Evolutionary conservation across 2,888 invertebrate genomes (phyloP).

Genomic region (Liposcelis brunnea): DNA sequence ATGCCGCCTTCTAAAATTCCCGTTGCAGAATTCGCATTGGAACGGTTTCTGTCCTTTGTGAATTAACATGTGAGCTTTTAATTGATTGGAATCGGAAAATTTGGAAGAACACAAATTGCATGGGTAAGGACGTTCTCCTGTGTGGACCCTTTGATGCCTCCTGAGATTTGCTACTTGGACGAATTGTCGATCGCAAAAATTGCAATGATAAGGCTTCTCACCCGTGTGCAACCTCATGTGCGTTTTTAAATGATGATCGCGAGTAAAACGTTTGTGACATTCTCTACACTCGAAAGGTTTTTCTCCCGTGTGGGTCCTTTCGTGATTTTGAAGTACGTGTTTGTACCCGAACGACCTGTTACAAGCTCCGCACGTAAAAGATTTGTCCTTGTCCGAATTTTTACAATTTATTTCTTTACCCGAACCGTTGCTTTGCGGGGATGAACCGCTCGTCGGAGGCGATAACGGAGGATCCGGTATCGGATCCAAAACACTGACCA

Average conservation of each 20-base stretch:
- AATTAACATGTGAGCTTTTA: conserved; percentile 75
- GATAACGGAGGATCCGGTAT: conserved; percentile 32
- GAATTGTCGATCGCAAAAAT: conserved; percentile 80
- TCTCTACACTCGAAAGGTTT: conserved; percentile 86
- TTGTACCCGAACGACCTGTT: conserved; percentile 83
- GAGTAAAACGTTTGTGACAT: conserved; percentile 81
- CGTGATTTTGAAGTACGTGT: conserved; percentile 86
- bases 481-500: conserved; percentile 19
- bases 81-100: conserved; percentile 82
- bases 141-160: conserved; percentile 76
- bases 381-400: conserved; percentile 43
- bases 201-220: conserved; percentile 83
- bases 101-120: conserved; percentile 71
- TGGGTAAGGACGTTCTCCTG: conserved; percentile 77
- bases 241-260: conserved; percentile 85
- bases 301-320: conserved; percentile 86
- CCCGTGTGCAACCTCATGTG: conserved; percentile 86
- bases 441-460: conserved; percentile 36
- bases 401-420: conserved; percentile 18
- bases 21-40: conserved; percentile 59
- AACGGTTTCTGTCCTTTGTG: conserved; percentile 86
- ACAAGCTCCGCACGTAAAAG: conserved; percentile 78
- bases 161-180: conserved; percentile 86
- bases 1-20: conserved; percentile 72
- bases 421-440: conserved; percentile 29